These are phyloP conservation scores for Dipodomys stephensi DNA, from an alignment of 2,113 vertebrate genomes.

Conservation along the genomic window DNA sequence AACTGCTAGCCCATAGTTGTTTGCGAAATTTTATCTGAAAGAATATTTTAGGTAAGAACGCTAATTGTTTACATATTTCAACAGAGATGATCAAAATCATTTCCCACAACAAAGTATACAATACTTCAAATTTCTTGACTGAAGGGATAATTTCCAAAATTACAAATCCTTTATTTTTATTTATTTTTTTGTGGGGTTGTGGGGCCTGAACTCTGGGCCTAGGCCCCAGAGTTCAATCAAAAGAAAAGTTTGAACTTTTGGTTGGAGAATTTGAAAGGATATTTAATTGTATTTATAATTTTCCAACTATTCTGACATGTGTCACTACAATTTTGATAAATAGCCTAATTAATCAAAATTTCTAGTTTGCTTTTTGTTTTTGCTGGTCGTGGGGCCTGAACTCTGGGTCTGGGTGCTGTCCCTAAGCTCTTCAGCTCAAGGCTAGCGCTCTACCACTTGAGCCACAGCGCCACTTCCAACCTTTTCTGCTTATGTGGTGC, in stretches of 20 bases:
- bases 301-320: not conserved
- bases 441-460: too few relatives aligned
- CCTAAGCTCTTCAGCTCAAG: too few relatives aligned
- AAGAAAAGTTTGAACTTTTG: too few relatives aligned
- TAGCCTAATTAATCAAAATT: slow-evolving; percentile 30
- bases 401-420: too few relatives aligned
- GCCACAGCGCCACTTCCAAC: too few relatives aligned
- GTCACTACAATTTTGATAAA: slow-evolving; percentile 15
- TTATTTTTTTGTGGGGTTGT: too few relatives aligned
- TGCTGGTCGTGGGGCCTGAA: too few relatives aligned
- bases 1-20: not conserved
- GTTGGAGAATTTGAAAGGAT: not conserved
- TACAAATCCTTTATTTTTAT: not conserved
- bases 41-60: not conserved
- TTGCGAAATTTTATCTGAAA: not conserved
- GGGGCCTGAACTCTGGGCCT: too few relatives aligned
- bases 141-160: slow-evolving; percentile 53
- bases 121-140: not conserved
- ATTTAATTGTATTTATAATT: not conserved
- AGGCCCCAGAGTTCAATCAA: too few relatives aligned
- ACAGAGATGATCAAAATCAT: not conserved
- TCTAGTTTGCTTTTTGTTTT: not conserved
- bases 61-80: not conserved
- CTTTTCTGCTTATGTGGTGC: too few relatives aligned
- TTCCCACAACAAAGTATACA: not conserved